phyloP scores from a whole-genome alignment of 2,888 invertebrate genomes.

The Metopia argyrocephala region DNA sequence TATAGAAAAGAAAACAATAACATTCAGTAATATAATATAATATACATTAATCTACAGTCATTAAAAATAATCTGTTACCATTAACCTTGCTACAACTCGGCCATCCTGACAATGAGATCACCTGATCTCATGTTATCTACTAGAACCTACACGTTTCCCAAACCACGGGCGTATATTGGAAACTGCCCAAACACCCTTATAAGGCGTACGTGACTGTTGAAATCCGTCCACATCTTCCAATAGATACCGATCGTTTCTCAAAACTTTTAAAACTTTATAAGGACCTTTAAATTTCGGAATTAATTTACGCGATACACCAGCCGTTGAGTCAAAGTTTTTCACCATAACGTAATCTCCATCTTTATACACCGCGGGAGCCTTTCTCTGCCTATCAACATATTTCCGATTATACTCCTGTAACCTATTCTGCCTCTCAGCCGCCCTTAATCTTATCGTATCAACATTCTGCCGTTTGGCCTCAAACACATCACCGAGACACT shows the following conservation, averaged over 20 bases:
- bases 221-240: constrained; percentile 34
- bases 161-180: constrained; percentile 45
- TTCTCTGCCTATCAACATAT: constrained; percentile 8
- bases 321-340: no score
- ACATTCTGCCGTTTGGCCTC: background rate
- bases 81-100: no score
- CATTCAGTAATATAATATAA: no score
- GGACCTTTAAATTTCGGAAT: constrained; percentile 45
- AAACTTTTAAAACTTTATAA: constrained; percentile 32
- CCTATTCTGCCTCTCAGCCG: constrained; percentile 2
- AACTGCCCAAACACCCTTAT: constrained; percentile 33
- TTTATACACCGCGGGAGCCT: constrained; percentile 14
- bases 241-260: no score
- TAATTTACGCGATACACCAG: constrained; percentile 39
- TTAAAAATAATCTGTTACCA: no score
- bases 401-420: constrained; percentile 16
- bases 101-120: no score
- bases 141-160: no score
- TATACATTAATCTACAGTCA: no score
- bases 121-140: no score
- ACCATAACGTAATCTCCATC: constrained; percentile 40
- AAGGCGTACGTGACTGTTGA: no score
- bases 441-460: constrained; percentile 7
- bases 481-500: constrained; percentile 4
- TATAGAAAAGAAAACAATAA: no score